Percentiles rank a stretch among this genome's conserved stretches.
These are phyloP conservation scores for Dermolepida albohirtum DNA, from an alignment of 2,888 invertebrate species.

Conservation along the genomic window DNA sequence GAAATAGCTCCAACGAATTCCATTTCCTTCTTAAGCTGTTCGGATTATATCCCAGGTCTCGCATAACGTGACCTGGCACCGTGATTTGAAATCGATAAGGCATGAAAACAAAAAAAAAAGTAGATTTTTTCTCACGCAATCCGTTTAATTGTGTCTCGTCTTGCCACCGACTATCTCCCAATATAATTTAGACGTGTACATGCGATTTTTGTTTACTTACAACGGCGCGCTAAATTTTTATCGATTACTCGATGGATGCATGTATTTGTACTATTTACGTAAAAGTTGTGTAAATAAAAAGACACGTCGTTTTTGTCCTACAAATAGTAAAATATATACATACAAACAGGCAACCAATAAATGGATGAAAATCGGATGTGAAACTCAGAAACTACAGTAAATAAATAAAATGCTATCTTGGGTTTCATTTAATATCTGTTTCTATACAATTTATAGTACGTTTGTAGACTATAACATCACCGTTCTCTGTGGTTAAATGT, in stretches of 20 bases:
- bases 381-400: too few relatives aligned
- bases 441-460: too few relatives aligned
- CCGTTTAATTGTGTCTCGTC: slow-evolving; percentile 33
- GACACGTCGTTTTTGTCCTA: neutral
- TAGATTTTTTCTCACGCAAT: slow-evolving; percentile 24
- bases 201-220: slow-evolving; percentile 23
- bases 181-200: slow-evolving; percentile 4
- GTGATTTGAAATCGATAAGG: slow-evolving; percentile 41
- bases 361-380: too few relatives aligned
- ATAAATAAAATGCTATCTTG: too few relatives aligned
- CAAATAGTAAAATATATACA: too few relatives aligned
- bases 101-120: slow-evolving; percentile 31
- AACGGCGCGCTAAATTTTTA: neutral
- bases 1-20: slow-evolving; percentile 34
- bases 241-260: slow-evolving; percentile 13
- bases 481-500: too few relatives aligned
- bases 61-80: slow-evolving; percentile 41
- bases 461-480: too few relatives aligned
- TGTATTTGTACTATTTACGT: neutral
- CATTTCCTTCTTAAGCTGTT: slow-evolving; percentile 42
- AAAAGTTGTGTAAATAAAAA: neutral
- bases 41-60: slow-evolving; percentile 40
- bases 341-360: too few relatives aligned
- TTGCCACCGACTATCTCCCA: slow-evolving; percentile 33
- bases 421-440: too few relatives aligned